Conservation (phyloP, 2,888 invertebrate species). For the Drosophila bunnanda region DNA sequence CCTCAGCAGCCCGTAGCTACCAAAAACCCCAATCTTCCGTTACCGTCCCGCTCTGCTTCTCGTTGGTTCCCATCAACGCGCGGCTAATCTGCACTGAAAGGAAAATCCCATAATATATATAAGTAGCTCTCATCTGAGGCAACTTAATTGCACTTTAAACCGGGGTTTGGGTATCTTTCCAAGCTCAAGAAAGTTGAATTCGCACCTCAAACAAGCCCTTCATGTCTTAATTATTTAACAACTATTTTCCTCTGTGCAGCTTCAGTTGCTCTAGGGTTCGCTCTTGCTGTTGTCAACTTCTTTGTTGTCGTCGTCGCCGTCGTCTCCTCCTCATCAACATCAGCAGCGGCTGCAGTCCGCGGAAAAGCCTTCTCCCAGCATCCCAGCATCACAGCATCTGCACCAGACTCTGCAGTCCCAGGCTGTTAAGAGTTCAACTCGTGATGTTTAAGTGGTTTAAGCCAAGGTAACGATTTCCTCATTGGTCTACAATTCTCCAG, state of each 20-base stretch:
- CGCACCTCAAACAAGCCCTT: not conserved
- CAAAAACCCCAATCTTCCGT: slow-evolving; percentile 34
- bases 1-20: slow-evolving; percentile 70
- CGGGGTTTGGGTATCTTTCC: no score
- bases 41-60: slow-evolving; percentile 17
- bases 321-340: slow-evolving; percentile 67
- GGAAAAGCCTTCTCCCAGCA: slow-evolving; percentile 33
- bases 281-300: slow-evolving; percentile 60
- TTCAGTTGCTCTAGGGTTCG: slow-evolving; percentile 18
- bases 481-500: slow-evolving; percentile 68
- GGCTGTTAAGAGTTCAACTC: slow-evolving; percentile 83
- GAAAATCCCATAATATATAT: not conserved
- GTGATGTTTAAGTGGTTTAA: slow-evolving; percentile 81
- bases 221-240: not conserved
- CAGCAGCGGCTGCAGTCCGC: slow-evolving; percentile 24
- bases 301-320: slow-evolving; percentile 42
- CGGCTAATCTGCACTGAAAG: slow-evolving; percentile 56
- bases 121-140: not conserved
- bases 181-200: no score
- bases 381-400: slow-evolving; percentile 2
- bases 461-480: slow-evolving; percentile 75
- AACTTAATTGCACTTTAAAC: not conserved
- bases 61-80: slow-evolving; percentile 64
- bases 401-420: slow-evolving; percentile 52
- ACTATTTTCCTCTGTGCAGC: slow-evolving; percentile 16